These are phyloP conservation scores for Drosophila jambulina DNA, from an alignment of 1,140 invertebrate species.

Conservation along the genomic window DNA sequence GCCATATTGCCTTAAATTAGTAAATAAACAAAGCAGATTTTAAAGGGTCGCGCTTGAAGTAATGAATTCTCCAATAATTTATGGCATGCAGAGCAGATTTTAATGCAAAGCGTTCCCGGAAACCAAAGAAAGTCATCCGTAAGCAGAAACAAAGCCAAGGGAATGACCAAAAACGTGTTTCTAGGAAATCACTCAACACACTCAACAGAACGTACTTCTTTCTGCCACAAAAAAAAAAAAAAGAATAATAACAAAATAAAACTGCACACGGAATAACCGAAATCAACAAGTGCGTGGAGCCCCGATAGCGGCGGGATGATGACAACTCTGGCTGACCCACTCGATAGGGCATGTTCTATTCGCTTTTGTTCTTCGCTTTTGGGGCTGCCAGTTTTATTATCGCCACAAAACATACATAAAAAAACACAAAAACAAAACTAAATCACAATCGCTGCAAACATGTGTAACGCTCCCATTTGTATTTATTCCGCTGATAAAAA, in stretches of 20 bases:
- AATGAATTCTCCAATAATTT: constrained; percentile 2
- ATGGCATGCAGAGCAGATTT: constrained; percentile 17
- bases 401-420: constrained; percentile 30
- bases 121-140: constrained; percentile 8
- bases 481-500: constrained; percentile 40
- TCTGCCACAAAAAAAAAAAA: not conserved
- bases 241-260: not conserved
- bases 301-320: constrained; percentile 21
- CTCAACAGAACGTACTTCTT: not conserved
- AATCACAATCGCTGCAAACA: constrained; percentile 39
- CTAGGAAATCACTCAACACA: constrained; percentile 16
- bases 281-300: constrained; percentile 67
- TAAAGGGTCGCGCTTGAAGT: not conserved
- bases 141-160: constrained; percentile 36
- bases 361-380: constrained; percentile 10
- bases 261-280: constrained; percentile 8
- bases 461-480: constrained; percentile 36
- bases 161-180: constrained; percentile 23
- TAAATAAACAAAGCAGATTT: constrained; percentile 14
- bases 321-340: constrained; percentile 15
- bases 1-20: constrained; percentile 16
- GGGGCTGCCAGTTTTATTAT: constrained; percentile 21
- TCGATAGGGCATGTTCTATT: constrained; percentile 33
- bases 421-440: constrained; percentile 4
- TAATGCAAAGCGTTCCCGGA: constrained; percentile 17